Evolutionary conservation across 2,113 vertebrate species (phyloP).

Genomic region (Nycticebus coucang): DNA sequence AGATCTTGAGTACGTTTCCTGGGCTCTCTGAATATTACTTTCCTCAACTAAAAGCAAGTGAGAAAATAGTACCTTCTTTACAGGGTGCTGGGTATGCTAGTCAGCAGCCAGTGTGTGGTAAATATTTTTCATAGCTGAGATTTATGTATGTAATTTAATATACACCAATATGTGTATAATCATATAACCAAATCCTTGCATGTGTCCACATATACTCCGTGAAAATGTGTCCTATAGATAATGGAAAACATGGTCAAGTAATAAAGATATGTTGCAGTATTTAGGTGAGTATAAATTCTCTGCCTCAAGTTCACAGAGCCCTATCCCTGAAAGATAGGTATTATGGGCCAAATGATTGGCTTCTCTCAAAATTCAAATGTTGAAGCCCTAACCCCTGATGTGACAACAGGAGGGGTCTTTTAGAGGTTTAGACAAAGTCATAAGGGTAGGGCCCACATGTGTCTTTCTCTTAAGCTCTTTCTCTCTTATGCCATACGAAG

Average conservation of each 20-base stretch:
- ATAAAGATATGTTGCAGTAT: neutral
- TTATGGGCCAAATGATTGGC: neutral
- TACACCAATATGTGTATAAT: neutral
- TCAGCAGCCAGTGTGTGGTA: neutral
- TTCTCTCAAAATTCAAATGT: neutral
- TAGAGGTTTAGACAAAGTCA: neutral
- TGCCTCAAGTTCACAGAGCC: neutral
- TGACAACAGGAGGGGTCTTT: neutral
- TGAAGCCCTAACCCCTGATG: accelerated
- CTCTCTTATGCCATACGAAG: neutral
- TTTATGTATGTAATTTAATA: constrained; percentile 2
- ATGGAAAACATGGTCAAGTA: neutral
- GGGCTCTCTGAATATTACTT: neutral
- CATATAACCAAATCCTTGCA: constrained; percentile 41
- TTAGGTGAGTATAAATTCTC: neutral
- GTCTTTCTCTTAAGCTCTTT: neutral
- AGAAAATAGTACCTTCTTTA: neutral
- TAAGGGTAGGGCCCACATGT: neutral
- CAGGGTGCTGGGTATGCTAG: neutral
- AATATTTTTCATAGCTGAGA: neutral
- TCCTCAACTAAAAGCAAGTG: neutral
- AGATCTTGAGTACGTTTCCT: neutral
- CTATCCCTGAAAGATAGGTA: no score
- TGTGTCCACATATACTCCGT: neutral
- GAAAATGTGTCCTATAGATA: neutral